phyloP scores from a whole-genome alignment of 2,113 vertebrate species.

The Lepisosteus osseus region DNA sequence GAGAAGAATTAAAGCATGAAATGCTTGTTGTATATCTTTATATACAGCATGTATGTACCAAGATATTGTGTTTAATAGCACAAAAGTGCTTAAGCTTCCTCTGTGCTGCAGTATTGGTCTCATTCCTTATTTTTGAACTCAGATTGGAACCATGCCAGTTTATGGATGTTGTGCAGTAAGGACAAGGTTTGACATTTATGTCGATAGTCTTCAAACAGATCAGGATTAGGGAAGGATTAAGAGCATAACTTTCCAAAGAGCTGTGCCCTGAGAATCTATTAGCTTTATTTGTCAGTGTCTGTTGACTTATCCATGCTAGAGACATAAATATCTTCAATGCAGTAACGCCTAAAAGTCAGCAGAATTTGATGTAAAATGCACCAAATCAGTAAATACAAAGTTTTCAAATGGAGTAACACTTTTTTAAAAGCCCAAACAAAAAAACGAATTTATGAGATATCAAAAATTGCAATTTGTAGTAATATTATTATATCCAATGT shows the following conservation, averaged over 20 bases:
- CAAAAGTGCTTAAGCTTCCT: too few relatives aligned
- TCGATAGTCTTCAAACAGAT: conserved; percentile 5
- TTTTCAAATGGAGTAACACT: too few relatives aligned
- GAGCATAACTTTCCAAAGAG: not conserved
- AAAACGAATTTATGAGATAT: too few relatives aligned
- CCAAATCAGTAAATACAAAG: too few relatives aligned
- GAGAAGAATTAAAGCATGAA: too few relatives aligned
- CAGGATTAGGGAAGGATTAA: not conserved
- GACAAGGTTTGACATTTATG: conserved; percentile 12
- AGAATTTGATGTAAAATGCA: too few relatives aligned
- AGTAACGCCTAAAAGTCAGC: not conserved
- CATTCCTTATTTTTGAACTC: not conserved
- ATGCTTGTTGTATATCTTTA: too few relatives aligned
- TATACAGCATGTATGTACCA: too few relatives aligned
- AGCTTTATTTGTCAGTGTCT: not conserved
- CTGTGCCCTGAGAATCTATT: not conserved
- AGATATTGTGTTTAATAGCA: too few relatives aligned
- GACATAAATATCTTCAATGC: conserved; percentile 18
- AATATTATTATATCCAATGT: too few relatives aligned
- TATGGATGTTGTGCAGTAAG: not conserved
- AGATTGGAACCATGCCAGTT: not conserved
- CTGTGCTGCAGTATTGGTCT: not conserved
- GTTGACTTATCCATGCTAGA: not conserved
- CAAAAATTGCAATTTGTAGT: too few relatives aligned
- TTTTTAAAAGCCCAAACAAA: too few relatives aligned